phyloP scores from a whole-genome alignment of 2,797 vertebrate species.

The Betta splendens region DNA sequence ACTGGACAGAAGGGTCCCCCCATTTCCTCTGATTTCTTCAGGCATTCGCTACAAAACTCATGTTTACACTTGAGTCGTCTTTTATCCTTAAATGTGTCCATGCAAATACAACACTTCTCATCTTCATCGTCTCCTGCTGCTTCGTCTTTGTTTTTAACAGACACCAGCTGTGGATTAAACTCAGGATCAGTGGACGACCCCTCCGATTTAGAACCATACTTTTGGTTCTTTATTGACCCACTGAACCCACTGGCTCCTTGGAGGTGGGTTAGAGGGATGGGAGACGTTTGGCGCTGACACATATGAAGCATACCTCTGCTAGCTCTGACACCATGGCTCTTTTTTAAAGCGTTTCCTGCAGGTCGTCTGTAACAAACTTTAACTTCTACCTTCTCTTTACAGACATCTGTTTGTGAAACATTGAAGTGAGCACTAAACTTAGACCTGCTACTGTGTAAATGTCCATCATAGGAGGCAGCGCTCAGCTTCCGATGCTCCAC shows the following conservation, averaged over 20 bases:
- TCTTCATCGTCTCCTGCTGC: slow-evolving; percentile 13
- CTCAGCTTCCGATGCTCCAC: slow-evolving; percentile 58
- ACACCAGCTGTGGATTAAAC: too few relatives aligned
- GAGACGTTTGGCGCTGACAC: slow-evolving; percentile 58
- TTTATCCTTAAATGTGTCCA: slow-evolving; percentile 52
- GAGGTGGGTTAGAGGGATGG: fast-evolving
- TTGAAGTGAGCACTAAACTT: slow-evolving; percentile 67
- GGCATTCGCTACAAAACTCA: slow-evolving; percentile 71
- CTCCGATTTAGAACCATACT: slow-evolving; percentile 8
- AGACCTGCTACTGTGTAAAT: slow-evolving; percentile 30
- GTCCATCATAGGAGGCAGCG: fast-evolving
- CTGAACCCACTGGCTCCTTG: slow-evolving; percentile 16
- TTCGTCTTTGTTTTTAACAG: fast-evolving
- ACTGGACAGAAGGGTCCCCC: slow-evolving; percentile 70
- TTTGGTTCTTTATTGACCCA: slow-evolving; percentile 12
- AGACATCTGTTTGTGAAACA: fast-evolving
- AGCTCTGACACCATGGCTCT: slow-evolving; percentile 69
- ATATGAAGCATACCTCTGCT: slow-evolving; percentile 69
- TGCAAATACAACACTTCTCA: slow-evolving; percentile 64
- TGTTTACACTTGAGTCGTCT: slow-evolving; percentile 66
- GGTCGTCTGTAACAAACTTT: not conserved
- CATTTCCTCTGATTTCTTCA: fast-evolving
- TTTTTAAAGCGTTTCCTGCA: slow-evolving; percentile 31
- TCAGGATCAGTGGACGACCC: not conserved
- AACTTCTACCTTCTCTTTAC: slow-evolving; percentile 31